Percentiles rank a stretch among this genome's conserved stretches.
These are phyloP conservation scores for Orchesella flavescens DNA, from an alignment of 2,888 invertebrate genomes.

Conservation along the genomic window DNA sequence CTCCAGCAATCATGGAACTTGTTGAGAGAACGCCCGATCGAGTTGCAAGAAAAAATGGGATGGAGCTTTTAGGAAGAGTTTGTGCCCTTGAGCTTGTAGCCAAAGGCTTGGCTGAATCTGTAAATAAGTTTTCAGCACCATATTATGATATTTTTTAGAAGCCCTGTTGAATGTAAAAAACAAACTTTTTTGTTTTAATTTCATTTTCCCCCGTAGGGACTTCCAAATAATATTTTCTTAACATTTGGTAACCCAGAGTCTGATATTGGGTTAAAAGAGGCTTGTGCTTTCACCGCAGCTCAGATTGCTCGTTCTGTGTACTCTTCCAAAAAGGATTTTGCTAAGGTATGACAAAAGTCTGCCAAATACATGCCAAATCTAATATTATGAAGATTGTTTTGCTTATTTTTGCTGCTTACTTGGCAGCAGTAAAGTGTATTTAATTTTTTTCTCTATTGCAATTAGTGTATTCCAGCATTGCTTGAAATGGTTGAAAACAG, in stretches of 20 bases:
- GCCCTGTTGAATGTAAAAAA: too few relatives aligned
- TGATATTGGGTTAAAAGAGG: slow-evolving; percentile 32
- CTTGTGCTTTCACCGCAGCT: slow-evolving; percentile 39
- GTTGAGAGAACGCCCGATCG: slow-evolving; percentile 52
- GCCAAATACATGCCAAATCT: neutral
- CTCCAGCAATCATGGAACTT: slow-evolving; percentile 34
- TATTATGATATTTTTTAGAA: too few relatives aligned
- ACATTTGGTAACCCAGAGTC: slow-evolving; percentile 11
- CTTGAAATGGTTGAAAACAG: slow-evolving; percentile 27
- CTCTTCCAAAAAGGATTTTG: slow-evolving; percentile 38
- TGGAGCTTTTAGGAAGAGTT: slow-evolving; percentile 48
- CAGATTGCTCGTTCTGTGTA: slow-evolving; percentile 37
- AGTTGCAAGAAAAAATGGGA: slow-evolving; percentile 27
- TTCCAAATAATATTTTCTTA: slow-evolving; percentile 17
- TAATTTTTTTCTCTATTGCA: neutral
- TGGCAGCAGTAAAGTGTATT: neutral
- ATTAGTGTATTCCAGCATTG: slow-evolving; percentile 26
- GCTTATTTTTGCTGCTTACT: too few relatives aligned
- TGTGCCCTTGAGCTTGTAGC: slow-evolving; percentile 50
- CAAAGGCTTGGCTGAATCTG: slow-evolving; percentile 50
- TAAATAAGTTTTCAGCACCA: slow-evolving; percentile 22
- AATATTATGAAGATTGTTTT: too few relatives aligned
- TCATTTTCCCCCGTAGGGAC: slow-evolving; percentile 3
- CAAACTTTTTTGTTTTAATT: neutral
- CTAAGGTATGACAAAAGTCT: slow-evolving; percentile 6